Percentiles rank a stretch among this genome's conserved stretches.
Conservation (phyloP, 2,113 vertebrate genomes). For the Geococcyx californianus region DNA sequence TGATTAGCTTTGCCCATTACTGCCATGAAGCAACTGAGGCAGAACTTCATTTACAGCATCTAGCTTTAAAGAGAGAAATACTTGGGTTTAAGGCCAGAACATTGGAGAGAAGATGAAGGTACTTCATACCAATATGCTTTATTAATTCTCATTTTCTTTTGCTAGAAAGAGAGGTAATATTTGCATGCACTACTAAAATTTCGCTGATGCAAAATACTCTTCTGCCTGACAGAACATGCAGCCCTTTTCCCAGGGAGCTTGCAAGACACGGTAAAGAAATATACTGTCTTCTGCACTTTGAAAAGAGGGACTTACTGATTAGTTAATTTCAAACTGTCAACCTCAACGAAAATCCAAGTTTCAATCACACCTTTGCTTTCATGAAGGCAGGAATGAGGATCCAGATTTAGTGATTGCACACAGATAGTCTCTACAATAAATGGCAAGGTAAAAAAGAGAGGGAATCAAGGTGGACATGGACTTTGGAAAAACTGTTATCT, state of each 20-base stretch:
- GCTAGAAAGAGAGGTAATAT: neutral
- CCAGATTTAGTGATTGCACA: neutral
- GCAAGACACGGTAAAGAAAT: neutral
- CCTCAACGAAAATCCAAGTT: neutral
- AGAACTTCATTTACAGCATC: neutral
- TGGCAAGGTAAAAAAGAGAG: neutral
- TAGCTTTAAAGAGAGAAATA: neutral
- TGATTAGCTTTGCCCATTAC: neutral
- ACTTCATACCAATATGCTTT: neutral
- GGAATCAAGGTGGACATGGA: neutral
- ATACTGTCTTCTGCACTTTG: neutral
- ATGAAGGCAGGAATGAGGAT: neutral
- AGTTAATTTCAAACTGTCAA: constrained; percentile 22
- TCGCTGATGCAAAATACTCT: neutral
- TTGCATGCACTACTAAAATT: neutral
- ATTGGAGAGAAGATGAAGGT: neutral
- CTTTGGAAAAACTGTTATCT: neutral
- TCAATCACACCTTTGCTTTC: neutral
- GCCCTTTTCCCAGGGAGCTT: neutral
- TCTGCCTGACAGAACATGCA: neutral
- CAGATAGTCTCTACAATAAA: neutral
- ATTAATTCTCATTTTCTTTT: neutral
- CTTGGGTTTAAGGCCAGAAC: neutral
- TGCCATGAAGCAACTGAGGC: neutral
- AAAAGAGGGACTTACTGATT: neutral